Base-by-base conservation (phyloP, 2,888 invertebrate genomes). In the Pseudolycoriella hygida region DNA sequence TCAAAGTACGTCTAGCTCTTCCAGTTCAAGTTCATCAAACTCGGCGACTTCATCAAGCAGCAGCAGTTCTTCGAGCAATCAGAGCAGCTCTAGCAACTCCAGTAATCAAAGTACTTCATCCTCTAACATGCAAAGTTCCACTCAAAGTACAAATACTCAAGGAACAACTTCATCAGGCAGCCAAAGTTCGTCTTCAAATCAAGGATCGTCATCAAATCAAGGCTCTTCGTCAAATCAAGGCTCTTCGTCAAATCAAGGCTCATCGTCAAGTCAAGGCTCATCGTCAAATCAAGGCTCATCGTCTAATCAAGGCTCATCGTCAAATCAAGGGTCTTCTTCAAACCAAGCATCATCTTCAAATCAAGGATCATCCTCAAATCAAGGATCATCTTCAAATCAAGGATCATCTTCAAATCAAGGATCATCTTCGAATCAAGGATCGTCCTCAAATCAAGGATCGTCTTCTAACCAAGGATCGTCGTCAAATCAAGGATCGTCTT, bases 401-500 rank as follows among this genome's bases (percentile, higher is more conserved):
- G 25, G 25, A 4, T 25, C 25, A 8, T 25, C 25, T 25, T 25
- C 25, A 8, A 25, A 25, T 25, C 25, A 25, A 8, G 25, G 25
- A 4, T 25, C 25, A 8, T 25, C 25, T 25, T 25, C 25, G 8
- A 25, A 25, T 25, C 25, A 25, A 25, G 25, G 25, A 6, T 25
- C 25, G 8, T 25, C 25, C 25, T 25, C 25, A 6, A 39, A 39
- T 39, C 42, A 42, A 30, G 20, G 15, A 14, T 30, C 41, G 14
- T 18, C 50, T 38, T 44, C 44, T 12, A 25, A 47, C 37, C 47
- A 42, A 42, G 25, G 25, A 42, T 41, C 15, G 4, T 18, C 12
- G 52, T 54, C 15, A 47, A 51, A 19, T 50, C 0, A 48, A 37
- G 43, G 30, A n/a, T 38, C 43, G 2, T 19, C 42, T 52, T 14